These are phyloP conservation scores for Euschistus heros DNA, from an alignment of 1,140 invertebrate species.

Conservation along the genomic window DNA sequence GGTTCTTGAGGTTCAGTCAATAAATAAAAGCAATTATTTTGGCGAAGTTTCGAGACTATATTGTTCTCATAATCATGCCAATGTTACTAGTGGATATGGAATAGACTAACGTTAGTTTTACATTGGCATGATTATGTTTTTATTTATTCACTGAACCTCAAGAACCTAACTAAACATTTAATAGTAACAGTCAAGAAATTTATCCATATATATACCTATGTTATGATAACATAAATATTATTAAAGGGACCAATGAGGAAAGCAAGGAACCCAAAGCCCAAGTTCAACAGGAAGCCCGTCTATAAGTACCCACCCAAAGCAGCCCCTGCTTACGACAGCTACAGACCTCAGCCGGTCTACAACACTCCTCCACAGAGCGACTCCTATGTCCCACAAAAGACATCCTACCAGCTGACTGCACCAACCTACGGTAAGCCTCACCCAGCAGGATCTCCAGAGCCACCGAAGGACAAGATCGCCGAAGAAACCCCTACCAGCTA, in stretches of 20 bases:
- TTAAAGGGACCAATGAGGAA: not conserved
- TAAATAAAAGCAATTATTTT: no score
- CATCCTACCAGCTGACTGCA: not conserved
- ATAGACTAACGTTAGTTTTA: no score
- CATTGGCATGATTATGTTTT: no score
- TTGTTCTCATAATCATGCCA: no score
- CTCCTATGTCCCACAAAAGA: not conserved
- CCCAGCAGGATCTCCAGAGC: conserved; percentile 11
- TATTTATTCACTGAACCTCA: no score
- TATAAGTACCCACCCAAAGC: not conserved
- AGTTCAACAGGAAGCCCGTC: not conserved
- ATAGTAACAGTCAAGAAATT: no score
- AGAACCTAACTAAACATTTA: no score
- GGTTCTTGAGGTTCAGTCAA: no score
- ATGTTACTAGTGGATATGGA: no score
- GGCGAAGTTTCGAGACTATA: no score
- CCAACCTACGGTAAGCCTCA: conserved; percentile 13
- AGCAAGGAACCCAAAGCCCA: not conserved
- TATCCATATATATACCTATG: no score
- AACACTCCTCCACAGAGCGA: not conserved
- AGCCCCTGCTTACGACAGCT: not conserved
- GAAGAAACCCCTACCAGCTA: conserved; percentile 6
- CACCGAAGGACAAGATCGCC: not conserved
- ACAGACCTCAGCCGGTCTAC: not conserved
- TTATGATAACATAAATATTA: no score